Conservation (phyloP, 2,113 vertebrate genomes). For the Lanius collurio region DNA sequence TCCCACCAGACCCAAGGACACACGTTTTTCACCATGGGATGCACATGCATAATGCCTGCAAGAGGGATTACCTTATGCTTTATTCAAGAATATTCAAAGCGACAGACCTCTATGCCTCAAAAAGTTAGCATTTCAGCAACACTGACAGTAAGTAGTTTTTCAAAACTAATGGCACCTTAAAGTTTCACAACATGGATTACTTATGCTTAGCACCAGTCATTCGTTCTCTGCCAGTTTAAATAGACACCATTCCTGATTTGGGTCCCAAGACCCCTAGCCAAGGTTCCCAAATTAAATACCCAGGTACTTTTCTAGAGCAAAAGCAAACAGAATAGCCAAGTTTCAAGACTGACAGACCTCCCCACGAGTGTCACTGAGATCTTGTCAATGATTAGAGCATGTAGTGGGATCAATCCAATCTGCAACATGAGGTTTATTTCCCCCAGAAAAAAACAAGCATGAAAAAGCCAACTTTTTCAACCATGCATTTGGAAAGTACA, state of each 20-base stretch:
- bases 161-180: background rate
- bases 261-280: background rate
- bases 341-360: background rate
- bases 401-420: background rate
- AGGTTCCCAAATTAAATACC: background rate
- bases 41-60: slow-evolving; percentile 8
- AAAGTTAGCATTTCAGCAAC: background rate
- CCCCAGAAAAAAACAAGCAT: background rate
- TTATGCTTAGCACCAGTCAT: background rate
- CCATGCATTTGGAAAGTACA: background rate
- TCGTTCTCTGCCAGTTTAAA: background rate
- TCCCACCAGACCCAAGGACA: slow-evolving; percentile 8
- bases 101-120: background rate
- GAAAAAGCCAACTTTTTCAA: background rate
- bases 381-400: background rate
- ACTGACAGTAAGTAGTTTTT: background rate
- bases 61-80: slow-evolving; percentile 10
- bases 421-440: background rate
- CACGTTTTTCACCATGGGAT: background rate
- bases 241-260: background rate
- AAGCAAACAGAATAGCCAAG: background rate
- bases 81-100: slow-evolving; percentile 48
- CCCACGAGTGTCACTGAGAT: rapidly evolving
- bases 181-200: background rate
- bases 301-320: background rate